Evolutionary conservation across 2,113 vertebrate species (phyloP), one percentile per base, ranked within the genome.

Genomic region (Brachypteracias leptosomus): DNA sequence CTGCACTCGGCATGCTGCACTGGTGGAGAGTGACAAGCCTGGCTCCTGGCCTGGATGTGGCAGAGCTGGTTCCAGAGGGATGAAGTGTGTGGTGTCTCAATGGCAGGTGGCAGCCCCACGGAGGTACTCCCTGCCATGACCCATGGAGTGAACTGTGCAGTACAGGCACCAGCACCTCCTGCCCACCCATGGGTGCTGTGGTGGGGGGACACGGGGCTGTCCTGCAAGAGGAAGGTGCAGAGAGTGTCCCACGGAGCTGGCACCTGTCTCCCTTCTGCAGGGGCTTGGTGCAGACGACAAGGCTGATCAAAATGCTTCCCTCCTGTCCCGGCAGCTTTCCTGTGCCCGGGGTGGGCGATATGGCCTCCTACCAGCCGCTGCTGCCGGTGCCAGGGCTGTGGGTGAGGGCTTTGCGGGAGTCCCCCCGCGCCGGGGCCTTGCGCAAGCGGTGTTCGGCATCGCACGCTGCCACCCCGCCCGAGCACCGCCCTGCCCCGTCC

Each of bases 121-220:
- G 29, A 35, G 68, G 9, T 58, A 29, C 17, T 11, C 28, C 12
- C 4, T 9, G 80, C 52, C 5, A 2, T 2, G 2, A 54, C 46
- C 40, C 3, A 1, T 14, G 57, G 63, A 13, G 28, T 1, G 18
- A 31, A n/a, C 21, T 12, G 40, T n/a, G 68, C 57, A 33, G 29
- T 14, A 13, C 55, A 25, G 33, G 52, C 28, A 42, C 5, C 4
- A 2, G 46, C 7, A 2, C 20, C 19, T 33, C n/a, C 71, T 15
- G 58, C 62, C 19, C 49, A 11, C 47, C 66, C 25, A 4, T 5
- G 36, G 40, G 16, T n/a, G 52, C 77, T 31, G 36, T 5, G 33
- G 25, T 0, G 10, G 29, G 36, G 7, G 11, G 0, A 24, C 25
- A 13, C 4, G 2, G 70, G 8, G 4, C 24, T 38, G 33, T 9